Conservation (phyloP, 2,113 vertebrate species). For the Amia ocellicauda region DNA sequence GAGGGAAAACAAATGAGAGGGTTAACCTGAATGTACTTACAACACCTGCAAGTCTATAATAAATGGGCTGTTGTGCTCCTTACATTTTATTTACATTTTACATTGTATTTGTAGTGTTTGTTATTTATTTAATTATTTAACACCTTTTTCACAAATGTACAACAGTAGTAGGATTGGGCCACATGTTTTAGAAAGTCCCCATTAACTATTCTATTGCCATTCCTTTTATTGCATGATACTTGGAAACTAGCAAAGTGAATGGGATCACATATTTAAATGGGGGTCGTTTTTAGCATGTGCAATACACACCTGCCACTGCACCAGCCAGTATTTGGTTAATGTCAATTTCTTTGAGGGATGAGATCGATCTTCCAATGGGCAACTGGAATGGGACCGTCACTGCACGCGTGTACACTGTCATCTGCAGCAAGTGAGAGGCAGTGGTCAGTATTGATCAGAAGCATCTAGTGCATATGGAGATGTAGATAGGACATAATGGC, state of each 20-base stretch:
- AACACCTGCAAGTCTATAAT: neutral
- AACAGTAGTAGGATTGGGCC: too few species aligned
- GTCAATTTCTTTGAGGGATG: neutral
- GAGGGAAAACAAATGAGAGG: neutral
- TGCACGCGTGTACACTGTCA: constrained; percentile 39
- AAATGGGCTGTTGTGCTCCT: neutral
- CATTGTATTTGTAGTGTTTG: neutral
- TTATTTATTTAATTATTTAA: too few species aligned
- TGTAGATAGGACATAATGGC: neutral
- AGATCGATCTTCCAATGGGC: constrained; percentile 22
- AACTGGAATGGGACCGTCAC: constrained; percentile 41
- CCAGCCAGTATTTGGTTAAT: neutral
- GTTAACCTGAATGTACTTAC: too few species aligned
- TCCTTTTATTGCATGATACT: too few species aligned
- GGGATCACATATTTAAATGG: too few species aligned
- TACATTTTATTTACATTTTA: neutral
- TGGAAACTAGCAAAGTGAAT: too few species aligned
- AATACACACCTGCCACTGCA: neutral
- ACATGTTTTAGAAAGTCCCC: too few species aligned
- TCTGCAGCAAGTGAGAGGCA: constrained; percentile 39
- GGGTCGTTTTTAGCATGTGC: neutral
- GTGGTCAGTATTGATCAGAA: neutral
- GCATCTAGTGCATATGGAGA: neutral
- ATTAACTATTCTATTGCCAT: too few species aligned
- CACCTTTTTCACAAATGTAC: too few species aligned